Base-by-base conservation (phyloP, 30 jellyfish, hydroid and myxozoan genomes). In the Clytia hemisphaerica region DNA sequence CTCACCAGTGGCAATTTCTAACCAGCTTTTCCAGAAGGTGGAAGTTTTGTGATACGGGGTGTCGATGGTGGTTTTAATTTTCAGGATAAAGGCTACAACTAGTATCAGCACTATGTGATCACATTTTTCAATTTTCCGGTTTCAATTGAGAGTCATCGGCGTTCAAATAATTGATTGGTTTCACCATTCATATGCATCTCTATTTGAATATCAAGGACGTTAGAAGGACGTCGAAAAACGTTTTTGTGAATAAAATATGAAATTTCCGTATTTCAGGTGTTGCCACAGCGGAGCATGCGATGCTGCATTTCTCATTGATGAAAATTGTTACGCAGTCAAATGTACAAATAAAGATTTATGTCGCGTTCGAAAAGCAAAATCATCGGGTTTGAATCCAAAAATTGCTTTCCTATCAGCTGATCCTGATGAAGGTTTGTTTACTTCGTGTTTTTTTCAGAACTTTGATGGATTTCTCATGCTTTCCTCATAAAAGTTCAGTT, bases 231-330 rank as follows among this genome's bases (percentile, higher is more conserved):
- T n/a, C n/a, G n/a, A n/a, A 42, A 42, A n/a, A 42, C 12, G 12
- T 10, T 10, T 42, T 10, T 12, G 12, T 42, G 53, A 42, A 42
- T 42, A 10, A n/a, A 12, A 12, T 10, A n/a, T n/a, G 12, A 12
- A 12, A 10, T 42, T 42, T 42, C 18, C 53, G 53, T 42, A n/a
- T n/a, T n/a, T n/a, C 22, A 86, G 96, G 59, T 89, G 98, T 48
- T 89, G 98, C 53, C 78, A 73, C 18, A 71, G 57, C 25, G 95
- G 76, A 16, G 42, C 75, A 1, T 89, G 98, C 50, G 95, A 89
- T 28, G 58, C 81, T 45, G 95, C 92, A 22, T 89, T 89, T 46
- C 76, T 89, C 93, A 80, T 89, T 62, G 98, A 80, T 61, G 98
- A 93, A 15, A 77, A 73, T 46, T 89, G 98, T 34, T 89, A 89